Evolutionary conservation across 2,113 vertebrate species (phyloP).

Genomic region (Callopanchax toddi): DNA sequence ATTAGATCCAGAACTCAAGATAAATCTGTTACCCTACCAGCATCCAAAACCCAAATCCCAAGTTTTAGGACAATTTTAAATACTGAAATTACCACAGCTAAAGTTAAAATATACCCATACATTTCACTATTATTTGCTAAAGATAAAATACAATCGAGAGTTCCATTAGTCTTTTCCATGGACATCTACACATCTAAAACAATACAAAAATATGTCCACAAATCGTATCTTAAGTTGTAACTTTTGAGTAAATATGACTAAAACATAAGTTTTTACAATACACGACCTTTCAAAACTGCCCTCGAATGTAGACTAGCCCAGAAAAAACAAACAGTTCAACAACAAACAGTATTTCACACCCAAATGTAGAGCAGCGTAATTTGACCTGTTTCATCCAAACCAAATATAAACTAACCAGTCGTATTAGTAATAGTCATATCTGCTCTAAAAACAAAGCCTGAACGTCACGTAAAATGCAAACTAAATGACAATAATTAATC

Average conservation of each 20-base stretch:
- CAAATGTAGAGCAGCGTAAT: not conserved
- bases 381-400: not conserved
- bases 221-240: not conserved
- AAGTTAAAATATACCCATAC: not conserved
- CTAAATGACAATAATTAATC: too few relatives aligned
- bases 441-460: not conserved
- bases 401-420: not conserved
- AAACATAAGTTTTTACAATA: too few relatives aligned
- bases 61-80: not conserved
- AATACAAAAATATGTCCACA: too few relatives aligned
- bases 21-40: not conserved
- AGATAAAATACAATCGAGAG: not conserved
- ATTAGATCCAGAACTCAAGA: not conserved
- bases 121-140: not conserved
- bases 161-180: not conserved
- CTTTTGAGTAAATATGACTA: not conserved
- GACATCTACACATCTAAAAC: not conserved
- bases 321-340: too few relatives aligned
- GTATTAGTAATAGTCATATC: not conserved
- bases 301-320: not conserved
- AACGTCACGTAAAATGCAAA: not conserved
- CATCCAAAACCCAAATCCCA: not conserved
- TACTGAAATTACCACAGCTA: not conserved
- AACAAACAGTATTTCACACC: constrained; percentile 4
- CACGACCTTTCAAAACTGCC: not conserved